phyloP scores from a whole-genome alignment of 1,140 invertebrate genomes.

The Diprion similis region DNA sequence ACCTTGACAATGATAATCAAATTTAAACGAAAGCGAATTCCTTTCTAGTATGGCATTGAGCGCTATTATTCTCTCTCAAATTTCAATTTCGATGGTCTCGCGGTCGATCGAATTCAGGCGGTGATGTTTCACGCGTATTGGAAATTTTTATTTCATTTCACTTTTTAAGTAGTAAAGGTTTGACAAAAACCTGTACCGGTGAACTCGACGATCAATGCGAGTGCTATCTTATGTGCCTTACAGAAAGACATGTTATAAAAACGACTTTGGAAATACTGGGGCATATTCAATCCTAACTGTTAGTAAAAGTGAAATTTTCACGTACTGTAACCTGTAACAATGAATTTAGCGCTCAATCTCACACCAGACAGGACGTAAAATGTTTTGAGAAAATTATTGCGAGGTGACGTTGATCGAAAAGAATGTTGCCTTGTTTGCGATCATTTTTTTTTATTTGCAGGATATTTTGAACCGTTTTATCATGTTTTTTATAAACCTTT shows the following conservation, averaged over 20 bases:
- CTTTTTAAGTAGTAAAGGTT: neutral
- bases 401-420: neutral
- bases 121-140: too few species aligned
- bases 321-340: too few species aligned
- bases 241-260: too few species aligned
- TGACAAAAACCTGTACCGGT: too few species aligned
- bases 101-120: neutral
- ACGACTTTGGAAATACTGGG: too few species aligned
- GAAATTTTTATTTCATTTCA: neutral
- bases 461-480: conserved; percentile 19
- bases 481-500: neutral
- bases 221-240: too few species aligned
- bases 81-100: neutral
- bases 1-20: conserved; percentile 38
- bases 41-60: conserved; percentile 1
- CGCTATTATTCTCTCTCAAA: neutral
- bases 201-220: too few species aligned
- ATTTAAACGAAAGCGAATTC: conserved; percentile 11
- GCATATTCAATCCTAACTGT: neutral
- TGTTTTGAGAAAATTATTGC: conserved; percentile 1
- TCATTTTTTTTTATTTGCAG: conserved; percentile 9
- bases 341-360: neutral
- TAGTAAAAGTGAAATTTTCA: neutral
- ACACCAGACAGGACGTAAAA: neutral
- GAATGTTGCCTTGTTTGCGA: conserved; percentile 1